phyloP scores from a whole-genome alignment of 2,113 vertebrate genomes.

The Corydoras maculifer region DNA sequence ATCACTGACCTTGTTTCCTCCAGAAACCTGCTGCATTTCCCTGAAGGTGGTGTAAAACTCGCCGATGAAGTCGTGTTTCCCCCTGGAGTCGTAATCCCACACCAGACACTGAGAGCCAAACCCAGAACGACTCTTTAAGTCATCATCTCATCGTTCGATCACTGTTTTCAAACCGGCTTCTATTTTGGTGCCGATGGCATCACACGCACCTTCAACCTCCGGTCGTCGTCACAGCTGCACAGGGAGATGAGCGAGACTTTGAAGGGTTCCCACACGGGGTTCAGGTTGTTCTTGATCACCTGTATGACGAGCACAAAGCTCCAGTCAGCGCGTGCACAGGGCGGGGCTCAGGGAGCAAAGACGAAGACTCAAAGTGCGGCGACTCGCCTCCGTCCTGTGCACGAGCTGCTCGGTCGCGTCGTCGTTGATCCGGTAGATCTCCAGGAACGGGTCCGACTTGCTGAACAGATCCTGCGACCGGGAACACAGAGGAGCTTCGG shows the following conservation, averaged over 20 bases:
- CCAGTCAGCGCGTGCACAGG: not conserved
- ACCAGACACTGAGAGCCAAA: conserved; percentile 72
- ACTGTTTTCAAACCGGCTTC: too few relatives aligned
- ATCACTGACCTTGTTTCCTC: conserved; percentile 80
- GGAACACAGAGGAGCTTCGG: too few relatives aligned
- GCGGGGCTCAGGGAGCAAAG: not conserved
- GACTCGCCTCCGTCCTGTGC: conserved; percentile 81
- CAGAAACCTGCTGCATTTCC: conserved; percentile 84
- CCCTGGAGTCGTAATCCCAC: conserved; percentile 90
- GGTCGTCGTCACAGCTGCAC: conserved; percentile 86
- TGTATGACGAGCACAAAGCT: conserved; percentile 44
- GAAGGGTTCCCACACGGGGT: conserved; percentile 90
- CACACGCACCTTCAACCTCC: conserved; percentile 81
- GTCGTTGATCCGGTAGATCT: conserved; percentile 81
- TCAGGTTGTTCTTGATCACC: conserved; percentile 95
- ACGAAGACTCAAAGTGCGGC: not conserved
- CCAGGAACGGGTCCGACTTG: conserved; percentile 91
- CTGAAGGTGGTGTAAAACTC: conserved; percentile 89
- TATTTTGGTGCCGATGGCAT: too few relatives aligned
- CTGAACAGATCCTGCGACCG: conserved; percentile 87
- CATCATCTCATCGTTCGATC: too few relatives aligned
- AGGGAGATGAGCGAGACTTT: conserved; percentile 88
- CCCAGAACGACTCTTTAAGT: not conserved
- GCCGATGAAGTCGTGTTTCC: conserved; percentile 93
- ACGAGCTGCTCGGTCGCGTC: conserved; percentile 83